Evolutionary conservation across 2,113 vertebrate species (phyloP).

Genomic region (Butastur rufipennis): DNA sequence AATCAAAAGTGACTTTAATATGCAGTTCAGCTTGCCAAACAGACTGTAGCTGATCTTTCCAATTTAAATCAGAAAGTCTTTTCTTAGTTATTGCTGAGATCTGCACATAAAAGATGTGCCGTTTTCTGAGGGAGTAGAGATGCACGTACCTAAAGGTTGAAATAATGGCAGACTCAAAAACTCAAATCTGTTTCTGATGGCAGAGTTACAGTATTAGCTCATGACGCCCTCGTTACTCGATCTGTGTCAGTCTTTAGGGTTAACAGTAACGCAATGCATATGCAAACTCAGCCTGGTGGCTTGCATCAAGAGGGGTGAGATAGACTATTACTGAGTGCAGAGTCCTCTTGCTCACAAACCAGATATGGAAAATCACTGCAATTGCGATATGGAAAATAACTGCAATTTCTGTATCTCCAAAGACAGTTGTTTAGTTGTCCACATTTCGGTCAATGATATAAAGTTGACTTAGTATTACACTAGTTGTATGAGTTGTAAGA

Average conservation of each 20-base stretch:
- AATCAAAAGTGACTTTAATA: conserved; percentile 47
- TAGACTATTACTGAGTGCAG: neutral
- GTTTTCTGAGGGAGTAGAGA: neutral
- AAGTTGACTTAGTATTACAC: neutral
- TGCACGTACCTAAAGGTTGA: neutral
- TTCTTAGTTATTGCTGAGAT: conserved; percentile 39
- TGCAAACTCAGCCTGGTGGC: neutral
- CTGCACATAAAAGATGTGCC: conserved; percentile 8
- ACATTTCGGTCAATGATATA: neutral
- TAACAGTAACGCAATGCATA: neutral
- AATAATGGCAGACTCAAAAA: conserved; percentile 16
- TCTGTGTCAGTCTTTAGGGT: neutral
- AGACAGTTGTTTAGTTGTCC: neutral
- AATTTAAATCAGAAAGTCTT: conserved; percentile 35
- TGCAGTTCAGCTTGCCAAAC: neutral
- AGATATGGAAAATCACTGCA: neutral
- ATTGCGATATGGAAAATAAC: neutral
- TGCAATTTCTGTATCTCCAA: neutral
- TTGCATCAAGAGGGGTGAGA: neutral
- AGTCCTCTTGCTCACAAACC: neutral
- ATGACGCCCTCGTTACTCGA: neutral
- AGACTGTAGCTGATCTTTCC: conserved; percentile 25
- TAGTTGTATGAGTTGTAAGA: neutral
- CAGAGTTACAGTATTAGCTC: neutral
- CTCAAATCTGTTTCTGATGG: neutral